phyloP scores from a whole-genome alignment of 2,888 invertebrate genomes.

The Neria commutata region DNA sequence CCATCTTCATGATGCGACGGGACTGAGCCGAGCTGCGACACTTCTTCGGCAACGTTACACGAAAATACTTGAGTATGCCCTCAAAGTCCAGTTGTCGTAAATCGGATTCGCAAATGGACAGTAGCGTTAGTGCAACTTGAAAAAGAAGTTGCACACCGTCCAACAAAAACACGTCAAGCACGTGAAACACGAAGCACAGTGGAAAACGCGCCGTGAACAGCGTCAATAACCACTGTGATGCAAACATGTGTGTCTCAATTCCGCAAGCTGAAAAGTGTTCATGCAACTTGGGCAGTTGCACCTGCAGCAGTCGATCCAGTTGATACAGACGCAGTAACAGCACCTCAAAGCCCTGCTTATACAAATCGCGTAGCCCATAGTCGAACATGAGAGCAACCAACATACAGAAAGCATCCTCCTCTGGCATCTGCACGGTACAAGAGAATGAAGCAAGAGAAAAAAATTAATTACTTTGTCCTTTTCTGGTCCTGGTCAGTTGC shows the following conservation, averaged over 20 bases:
- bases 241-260: constrained; percentile 98
- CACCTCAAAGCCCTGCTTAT: constrained; percentile 96
- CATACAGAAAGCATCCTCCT: constrained; percentile 98
- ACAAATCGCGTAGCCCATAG: constrained; percentile 91
- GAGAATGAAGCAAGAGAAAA: neutral
- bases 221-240: constrained; percentile 99
- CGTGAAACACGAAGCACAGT: constrained; percentile 93
- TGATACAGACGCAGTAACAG: constrained; percentile 95
- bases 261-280: constrained; percentile 81
- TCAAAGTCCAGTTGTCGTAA: constrained; percentile 94
- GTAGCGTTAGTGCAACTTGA: constrained; percentile 92
- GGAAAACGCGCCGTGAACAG: constrained; percentile 99
- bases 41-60: constrained; percentile 95
- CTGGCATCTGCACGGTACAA: constrained; percentile 84
- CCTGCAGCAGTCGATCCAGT: constrained; percentile 85
- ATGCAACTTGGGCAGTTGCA: constrained; percentile 81
- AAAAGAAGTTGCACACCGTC: constrained; percentile 95
- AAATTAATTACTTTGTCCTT: neutral
- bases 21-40: constrained; percentile 92
- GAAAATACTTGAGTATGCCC: constrained; percentile 96
- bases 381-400: constrained; percentile 97
- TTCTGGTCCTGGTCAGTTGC: neutral
- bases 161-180: constrained; percentile 93
- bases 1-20: constrained; percentile 85
- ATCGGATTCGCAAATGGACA: constrained; percentile 91